Percentiles rank a stretch among this genome's conserved stretches.
Conservation (phyloP, 2,797 vertebrate genomes). For the Lycodopsis pacificus region DNA sequence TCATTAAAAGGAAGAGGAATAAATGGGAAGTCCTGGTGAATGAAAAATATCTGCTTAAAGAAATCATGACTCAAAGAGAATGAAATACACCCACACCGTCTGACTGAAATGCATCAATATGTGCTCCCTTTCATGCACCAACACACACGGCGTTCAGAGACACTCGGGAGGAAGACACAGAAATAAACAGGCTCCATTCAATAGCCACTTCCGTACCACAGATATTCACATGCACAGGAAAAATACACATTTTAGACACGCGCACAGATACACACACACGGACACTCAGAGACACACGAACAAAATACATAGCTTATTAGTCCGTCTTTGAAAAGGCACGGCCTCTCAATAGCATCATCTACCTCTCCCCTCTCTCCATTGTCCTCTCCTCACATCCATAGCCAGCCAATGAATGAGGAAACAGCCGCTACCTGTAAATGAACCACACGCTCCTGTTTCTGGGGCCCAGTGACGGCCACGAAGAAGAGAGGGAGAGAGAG, state of each 20-base stretch:
- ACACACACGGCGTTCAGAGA: conserved; percentile 64
- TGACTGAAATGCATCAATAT: conserved; percentile 81
- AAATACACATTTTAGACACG: conserved; percentile 50
- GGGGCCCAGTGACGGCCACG: conserved; percentile 95
- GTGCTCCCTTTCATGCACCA: conserved; percentile 64
- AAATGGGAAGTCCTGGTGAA: conserved; percentile 64
- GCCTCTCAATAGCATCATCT: conserved; percentile 83
- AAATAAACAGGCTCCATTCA: conserved; percentile 78
- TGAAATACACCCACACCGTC: conserved; percentile 81
- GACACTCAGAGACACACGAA: conserved; percentile 45
- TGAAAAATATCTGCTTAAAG: conserved; percentile 71
- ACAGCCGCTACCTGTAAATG: conserved; percentile 95
- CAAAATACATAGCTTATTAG: conserved; percentile 79
- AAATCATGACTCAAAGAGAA: conserved; percentile 79
- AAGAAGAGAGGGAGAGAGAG: conserved; percentile 93
- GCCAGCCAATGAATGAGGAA: conserved; percentile 86
- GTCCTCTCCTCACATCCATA: conserved; percentile 86
- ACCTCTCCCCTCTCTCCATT: conserved; percentile 87
- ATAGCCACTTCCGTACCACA: conserved; percentile 55
- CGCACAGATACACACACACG: conserved; percentile 36
- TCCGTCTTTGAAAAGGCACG: conserved; percentile 81
- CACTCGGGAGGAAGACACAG: conserved; percentile 67
- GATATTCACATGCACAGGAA: conserved; percentile 60
- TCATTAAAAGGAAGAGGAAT: conserved; percentile 39
- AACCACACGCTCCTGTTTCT: conserved; percentile 96